Conservation (phyloP, 2,888 invertebrate species). For the Alentia gelatinosa region DNA sequence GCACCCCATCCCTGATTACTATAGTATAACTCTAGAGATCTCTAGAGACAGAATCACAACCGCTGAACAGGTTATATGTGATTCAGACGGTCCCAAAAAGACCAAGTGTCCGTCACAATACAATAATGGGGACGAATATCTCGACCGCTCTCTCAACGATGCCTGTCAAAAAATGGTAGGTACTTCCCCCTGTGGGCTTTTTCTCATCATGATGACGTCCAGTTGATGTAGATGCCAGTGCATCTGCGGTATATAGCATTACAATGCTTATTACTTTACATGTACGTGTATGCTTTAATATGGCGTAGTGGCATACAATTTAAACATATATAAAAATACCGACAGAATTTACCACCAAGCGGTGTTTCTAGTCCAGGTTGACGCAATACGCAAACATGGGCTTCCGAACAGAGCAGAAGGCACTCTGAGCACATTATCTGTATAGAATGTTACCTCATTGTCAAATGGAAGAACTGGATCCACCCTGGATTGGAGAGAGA, state of each 20-base stretch:
- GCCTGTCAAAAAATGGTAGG: conserved; percentile 71
- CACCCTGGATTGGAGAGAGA: no score
- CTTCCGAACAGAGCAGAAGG: no score
- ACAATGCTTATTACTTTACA: no score
- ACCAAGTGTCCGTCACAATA: conserved; percentile 70
- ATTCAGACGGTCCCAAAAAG: conserved; percentile 66
- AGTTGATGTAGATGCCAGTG: not conserved
- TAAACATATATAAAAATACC: no score
- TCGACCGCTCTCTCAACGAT: conserved; percentile 70
- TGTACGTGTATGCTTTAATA: no score
- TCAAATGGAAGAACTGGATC: no score
- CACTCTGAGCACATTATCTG: no score
- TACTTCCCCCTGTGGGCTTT: not conserved
- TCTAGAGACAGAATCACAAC: conserved; percentile 71
- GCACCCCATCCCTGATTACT: conserved; percentile 77
- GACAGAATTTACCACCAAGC: no score
- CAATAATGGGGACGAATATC: conserved; percentile 71
- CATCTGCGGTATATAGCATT: not conserved
- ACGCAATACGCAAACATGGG: no score
- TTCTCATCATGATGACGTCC: not conserved
- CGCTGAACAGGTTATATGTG: conserved; percentile 73
- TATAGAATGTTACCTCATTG: no score
- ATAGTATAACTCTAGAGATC: conserved; percentile 74
- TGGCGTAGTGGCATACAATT: no score
- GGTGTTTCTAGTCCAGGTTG: no score